Conservation (phyloP, 1,140 invertebrate species). For the Drosophila obscura region DNA sequence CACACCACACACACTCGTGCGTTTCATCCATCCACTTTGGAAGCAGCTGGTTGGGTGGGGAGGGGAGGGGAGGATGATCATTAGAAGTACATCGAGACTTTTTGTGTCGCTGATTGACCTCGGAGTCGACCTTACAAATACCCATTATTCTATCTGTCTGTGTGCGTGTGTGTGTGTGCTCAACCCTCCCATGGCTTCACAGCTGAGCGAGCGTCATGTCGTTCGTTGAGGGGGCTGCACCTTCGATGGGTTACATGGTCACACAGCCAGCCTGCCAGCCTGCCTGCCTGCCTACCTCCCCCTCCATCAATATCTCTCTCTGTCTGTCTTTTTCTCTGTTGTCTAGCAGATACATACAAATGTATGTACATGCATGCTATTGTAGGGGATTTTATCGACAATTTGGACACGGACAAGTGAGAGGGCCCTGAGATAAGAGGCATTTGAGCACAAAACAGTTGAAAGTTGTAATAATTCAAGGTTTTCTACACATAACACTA, state of each 20-base stretch:
- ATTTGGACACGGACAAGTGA: slow-evolving; percentile 12
- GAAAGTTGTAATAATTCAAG: slow-evolving; percentile 35
- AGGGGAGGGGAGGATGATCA: not conserved
- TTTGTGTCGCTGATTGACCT: slow-evolving; percentile 65
- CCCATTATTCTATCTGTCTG: slow-evolving; percentile 25
- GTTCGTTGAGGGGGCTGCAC: slow-evolving; percentile 34
- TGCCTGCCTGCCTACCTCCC: not conserved
- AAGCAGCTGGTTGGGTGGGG: too few relatives aligned
- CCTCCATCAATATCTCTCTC: not conserved
- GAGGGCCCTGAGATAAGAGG: slow-evolving; percentile 39
- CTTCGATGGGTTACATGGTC: slow-evolving; percentile 33
- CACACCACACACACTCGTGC: not conserved
- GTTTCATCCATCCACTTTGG: not conserved
- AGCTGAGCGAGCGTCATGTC: slow-evolving; percentile 57
- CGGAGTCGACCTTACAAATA: slow-evolving; percentile 72
- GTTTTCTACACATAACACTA: slow-evolving; percentile 9
- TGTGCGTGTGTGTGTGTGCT: slow-evolving; percentile 6
- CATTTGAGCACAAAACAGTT: not conserved
- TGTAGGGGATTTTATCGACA: slow-evolving; percentile 12
- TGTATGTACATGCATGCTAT: not conserved
- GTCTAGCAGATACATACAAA: slow-evolving; percentile 2
- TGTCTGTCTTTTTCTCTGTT: not conserved
- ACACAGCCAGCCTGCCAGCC: not conserved
- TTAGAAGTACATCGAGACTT: slow-evolving; percentile 10
- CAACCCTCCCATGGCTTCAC: slow-evolving; percentile 56